Evolutionary conservation across 2,888 invertebrate genomes (phyloP).

Genomic region (Himalopsyche kuldschensis): DNA sequence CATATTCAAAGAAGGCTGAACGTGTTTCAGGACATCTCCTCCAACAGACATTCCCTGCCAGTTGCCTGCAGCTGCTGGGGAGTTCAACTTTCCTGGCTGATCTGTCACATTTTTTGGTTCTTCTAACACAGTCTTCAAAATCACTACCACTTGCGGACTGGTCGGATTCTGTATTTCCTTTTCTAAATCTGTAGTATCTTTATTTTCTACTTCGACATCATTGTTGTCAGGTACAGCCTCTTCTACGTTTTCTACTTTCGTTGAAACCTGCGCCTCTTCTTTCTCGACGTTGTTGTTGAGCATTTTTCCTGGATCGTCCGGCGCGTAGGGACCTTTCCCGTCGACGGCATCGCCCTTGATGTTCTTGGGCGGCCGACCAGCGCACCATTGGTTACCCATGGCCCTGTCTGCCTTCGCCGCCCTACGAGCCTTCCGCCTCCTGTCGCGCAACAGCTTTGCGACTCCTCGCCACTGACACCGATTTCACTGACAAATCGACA

Average conservation of each 20-base stretch:
- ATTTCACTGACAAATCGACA: not conserved
- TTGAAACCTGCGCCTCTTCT: not conserved
- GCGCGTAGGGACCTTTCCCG: slow-evolving; percentile 11
- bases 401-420: slow-evolving; percentile 23
- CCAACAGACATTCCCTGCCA: not conserved
- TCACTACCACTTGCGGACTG: slow-evolving; percentile 8
- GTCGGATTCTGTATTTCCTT: not conserved
- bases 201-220: not conserved
- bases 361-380: slow-evolving; percentile 23
- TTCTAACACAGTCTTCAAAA: slow-evolving; percentile 17
- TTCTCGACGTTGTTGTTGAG: slow-evolving; percentile 17
- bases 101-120: slow-evolving; percentile 17
- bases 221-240: not conserved
- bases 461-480: not conserved
- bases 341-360: not conserved
- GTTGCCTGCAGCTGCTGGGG: too few relatives aligned
- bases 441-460: slow-evolving; percentile 21
- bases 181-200: not conserved
- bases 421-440: slow-evolving; percentile 22
- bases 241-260: not conserved
- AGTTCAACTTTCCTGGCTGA: not conserved
- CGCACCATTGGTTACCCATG: slow-evolving; percentile 39
- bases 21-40: not conserved
- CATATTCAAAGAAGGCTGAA: not conserved
- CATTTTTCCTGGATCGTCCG: not conserved